A percentile compares a stretch with the other conserved stretches of the same genome.
These are phyloP conservation scores for Zaprionus capensis DNA, from an alignment of 1,140 invertebrate species.

Conservation along the genomic window DNA sequence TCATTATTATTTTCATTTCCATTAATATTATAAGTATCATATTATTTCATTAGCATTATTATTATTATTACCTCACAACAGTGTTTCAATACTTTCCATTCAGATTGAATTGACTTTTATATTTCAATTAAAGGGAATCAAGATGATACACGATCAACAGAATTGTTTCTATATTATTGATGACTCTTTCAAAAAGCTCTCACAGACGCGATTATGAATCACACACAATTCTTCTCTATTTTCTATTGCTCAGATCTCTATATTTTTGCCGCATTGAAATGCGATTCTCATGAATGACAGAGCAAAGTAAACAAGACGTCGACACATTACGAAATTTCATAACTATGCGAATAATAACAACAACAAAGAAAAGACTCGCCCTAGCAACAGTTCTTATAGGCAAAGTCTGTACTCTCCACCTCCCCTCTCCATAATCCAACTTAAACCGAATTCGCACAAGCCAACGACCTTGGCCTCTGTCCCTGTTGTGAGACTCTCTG, in stretches of 20 bases:
- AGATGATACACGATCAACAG: no score
- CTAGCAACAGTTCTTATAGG: slow-evolving; percentile 4
- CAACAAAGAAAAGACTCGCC: background rate
- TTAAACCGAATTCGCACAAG: slow-evolving; percentile 18
- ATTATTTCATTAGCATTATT: no score
- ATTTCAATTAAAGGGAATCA: no score
- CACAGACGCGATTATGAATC: background rate
- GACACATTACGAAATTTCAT: slow-evolving; percentile 15
- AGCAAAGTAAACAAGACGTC: background rate
- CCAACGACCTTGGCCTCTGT: slow-evolving; percentile 46
- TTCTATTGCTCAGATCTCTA: background rate
- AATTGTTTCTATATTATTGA: background rate
- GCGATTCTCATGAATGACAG: slow-evolving; percentile 8
- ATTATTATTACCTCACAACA: no score
- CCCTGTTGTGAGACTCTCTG: background rate
- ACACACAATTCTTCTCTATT: background rate
- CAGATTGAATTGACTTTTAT: no score
- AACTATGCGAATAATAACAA: slow-evolving; percentile 15
- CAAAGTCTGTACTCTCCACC: background rate
- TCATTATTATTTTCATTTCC: no score
- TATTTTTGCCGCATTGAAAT: background rate
- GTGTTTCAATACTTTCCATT: no score
- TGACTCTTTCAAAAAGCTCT: background rate
- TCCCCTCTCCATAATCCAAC: background rate
- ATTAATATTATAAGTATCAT: background rate